Conservation (phyloP, 1,140 invertebrate species). For the Nymphalis io region DNA sequence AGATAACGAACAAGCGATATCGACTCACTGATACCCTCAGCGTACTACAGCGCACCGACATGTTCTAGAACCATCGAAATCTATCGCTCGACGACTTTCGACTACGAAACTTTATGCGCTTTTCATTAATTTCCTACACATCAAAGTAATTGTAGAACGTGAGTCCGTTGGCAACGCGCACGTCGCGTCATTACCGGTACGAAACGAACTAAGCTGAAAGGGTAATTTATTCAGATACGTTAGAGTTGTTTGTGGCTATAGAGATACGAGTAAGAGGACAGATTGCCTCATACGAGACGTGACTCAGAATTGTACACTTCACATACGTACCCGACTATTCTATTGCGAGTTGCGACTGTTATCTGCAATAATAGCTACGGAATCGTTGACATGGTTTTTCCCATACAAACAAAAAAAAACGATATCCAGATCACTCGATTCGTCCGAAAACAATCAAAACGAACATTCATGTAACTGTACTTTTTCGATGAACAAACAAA, state of each 20-base stretch:
- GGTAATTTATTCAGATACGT: slow-evolving; percentile 28
- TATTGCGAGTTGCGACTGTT: neutral
- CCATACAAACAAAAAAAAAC: slow-evolving; percentile 6
- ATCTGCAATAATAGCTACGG: slow-evolving; percentile 5
- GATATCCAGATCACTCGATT: slow-evolving; percentile 2
- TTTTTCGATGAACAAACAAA: neutral
- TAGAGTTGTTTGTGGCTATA: neutral
- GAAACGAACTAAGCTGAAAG: slow-evolving; percentile 8
- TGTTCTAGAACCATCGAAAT: slow-evolving; percentile 3
- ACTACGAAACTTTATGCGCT: neutral
- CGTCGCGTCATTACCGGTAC: neutral
- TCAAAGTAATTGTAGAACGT: neutral
- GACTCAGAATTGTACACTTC: slow-evolving; percentile 25
- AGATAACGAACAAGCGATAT: slow-evolving; percentile 45
- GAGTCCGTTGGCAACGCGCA: neutral
- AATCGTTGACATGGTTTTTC: slow-evolving; percentile 12
- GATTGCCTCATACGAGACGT: slow-evolving; percentile 24
- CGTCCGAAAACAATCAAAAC: neutral
- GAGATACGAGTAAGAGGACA: slow-evolving; percentile 22
- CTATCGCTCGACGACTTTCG: neutral
- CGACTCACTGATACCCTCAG: slow-evolving; percentile 32
- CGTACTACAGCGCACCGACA: slow-evolving; percentile 14
- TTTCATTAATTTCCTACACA: neutral
- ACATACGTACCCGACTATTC: slow-evolving; percentile 3
- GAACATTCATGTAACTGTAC: neutral